phyloP scores from a whole-genome alignment of 2,888 invertebrate genomes.

The Napeogenes inachia region DNA sequence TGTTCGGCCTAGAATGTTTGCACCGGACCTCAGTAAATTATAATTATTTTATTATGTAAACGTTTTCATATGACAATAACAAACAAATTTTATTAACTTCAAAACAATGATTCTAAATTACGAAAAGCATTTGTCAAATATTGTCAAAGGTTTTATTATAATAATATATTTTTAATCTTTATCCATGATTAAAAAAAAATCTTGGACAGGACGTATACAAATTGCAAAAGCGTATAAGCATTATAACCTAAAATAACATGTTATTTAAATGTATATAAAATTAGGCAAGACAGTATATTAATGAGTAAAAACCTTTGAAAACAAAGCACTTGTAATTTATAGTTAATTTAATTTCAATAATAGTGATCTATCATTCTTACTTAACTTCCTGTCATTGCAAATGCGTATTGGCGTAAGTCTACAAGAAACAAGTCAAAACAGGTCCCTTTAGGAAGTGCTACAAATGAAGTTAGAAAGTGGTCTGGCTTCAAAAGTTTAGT shows the following conservation, averaged over 20 bases:
- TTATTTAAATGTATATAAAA: too few species aligned
- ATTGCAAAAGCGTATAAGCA: too few species aligned
- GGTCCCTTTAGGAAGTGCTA: conserved; percentile 26
- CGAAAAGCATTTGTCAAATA: not conserved
- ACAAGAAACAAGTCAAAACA: conserved; percentile 12
- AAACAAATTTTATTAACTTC: not conserved
- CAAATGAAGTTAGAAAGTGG: conserved; percentile 18
- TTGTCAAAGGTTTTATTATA: too few species aligned
- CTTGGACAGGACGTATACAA: too few species aligned
- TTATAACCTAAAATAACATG: too few species aligned
- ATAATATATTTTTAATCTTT: too few species aligned
- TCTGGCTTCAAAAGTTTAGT: conserved; percentile 13
- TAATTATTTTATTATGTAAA: conserved; percentile 17
- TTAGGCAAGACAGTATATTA: too few species aligned
- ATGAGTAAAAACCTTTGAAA: not conserved
- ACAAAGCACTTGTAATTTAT: not conserved
- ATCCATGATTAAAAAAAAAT: too few species aligned
- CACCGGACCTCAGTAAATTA: conserved; percentile 4
- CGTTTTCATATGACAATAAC: conserved; percentile 10
- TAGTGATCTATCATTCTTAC: not conserved
- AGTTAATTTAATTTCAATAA: not conserved
- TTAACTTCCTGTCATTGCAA: conserved; percentile 2
- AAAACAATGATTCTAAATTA: not conserved
- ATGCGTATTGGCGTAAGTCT: not conserved
- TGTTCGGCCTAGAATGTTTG: conserved; percentile 28